Conservation (phyloP, 1,140 invertebrate genomes). For the Patella vulgata region DNA sequence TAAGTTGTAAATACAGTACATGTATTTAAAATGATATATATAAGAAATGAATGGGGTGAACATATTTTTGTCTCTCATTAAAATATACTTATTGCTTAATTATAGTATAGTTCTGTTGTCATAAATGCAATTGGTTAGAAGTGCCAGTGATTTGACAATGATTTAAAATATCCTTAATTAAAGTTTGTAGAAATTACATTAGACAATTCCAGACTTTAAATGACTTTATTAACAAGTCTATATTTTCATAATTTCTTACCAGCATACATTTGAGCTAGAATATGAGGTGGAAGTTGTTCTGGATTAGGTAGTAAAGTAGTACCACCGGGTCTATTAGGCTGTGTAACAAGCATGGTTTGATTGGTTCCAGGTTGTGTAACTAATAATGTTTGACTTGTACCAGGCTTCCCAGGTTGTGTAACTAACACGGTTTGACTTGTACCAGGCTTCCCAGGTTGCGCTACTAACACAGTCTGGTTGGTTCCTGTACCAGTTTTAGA, state of each 20-base stretch:
- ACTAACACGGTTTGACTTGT: too few species aligned
- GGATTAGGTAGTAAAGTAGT: constrained; percentile 38
- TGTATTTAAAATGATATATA: not conserved
- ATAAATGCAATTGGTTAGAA: not conserved
- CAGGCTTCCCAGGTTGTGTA: too few species aligned
- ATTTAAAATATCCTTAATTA: not conserved
- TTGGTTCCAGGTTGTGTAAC: constrained; percentile 17
- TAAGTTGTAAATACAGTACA: not conserved
- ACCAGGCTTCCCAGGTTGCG: not conserved
- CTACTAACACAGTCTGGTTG: not conserved
- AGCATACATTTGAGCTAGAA: constrained; percentile 50
- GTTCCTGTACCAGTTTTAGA: not conserved
- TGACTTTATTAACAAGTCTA: too few species aligned
- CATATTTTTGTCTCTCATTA: not conserved
- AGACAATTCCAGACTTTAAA: not conserved
- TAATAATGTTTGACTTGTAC: not conserved
- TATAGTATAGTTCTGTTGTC: not conserved
- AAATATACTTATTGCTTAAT: not conserved
- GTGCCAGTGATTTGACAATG: not conserved
- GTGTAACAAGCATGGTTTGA: constrained; percentile 21
- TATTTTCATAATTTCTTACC: too few species aligned
- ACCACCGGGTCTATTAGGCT: constrained; percentile 28
- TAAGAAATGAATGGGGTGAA: not conserved
- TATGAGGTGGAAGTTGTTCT: constrained; percentile 43
- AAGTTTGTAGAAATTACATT: not conserved